Conservation (phyloP, 1,140 invertebrate species). For the Euwallacea fornicatus region DNA sequence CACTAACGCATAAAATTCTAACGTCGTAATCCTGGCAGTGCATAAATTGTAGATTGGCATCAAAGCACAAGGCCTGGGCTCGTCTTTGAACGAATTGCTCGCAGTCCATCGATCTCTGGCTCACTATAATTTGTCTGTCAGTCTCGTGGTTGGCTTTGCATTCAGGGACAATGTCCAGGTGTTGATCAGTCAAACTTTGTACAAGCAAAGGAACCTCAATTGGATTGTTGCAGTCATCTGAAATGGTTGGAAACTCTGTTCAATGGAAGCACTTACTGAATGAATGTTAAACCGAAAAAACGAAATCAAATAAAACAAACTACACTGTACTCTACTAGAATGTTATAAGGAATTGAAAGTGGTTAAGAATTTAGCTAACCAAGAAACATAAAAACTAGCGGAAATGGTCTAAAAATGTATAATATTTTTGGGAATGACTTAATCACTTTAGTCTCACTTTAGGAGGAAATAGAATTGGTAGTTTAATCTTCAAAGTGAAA, state of each 20-base stretch:
- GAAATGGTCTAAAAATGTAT: too few relatives aligned
- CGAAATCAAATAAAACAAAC: too few relatives aligned
- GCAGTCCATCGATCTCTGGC: slow-evolving; percentile 52
- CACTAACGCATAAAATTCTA: slow-evolving; percentile 51
- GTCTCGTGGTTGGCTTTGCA: slow-evolving; percentile 48
- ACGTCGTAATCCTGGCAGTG: slow-evolving; percentile 54
- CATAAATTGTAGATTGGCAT: slow-evolving; percentile 49
- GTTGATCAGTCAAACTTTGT: slow-evolving; percentile 50
- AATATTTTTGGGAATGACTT: too few relatives aligned
- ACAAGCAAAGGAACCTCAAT: slow-evolving; percentile 52
- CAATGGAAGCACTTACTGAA: too few relatives aligned
- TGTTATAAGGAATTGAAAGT: too few relatives aligned
- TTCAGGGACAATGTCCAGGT: slow-evolving; percentile 51
- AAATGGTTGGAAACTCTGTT: slow-evolving; percentile 16
- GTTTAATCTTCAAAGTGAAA: neutral
- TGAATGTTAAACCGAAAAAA: too few relatives aligned
- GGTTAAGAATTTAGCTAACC: too few relatives aligned
- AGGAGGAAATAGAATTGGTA: too few relatives aligned
- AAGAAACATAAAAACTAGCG: too few relatives aligned
- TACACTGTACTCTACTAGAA: too few relatives aligned
- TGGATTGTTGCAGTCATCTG: slow-evolving; percentile 53
- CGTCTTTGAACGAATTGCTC: slow-evolving; percentile 52
- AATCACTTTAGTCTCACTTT: too few relatives aligned
- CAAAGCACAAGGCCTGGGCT: slow-evolving; percentile 49
- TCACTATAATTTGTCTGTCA: slow-evolving; percentile 52